Percentiles rank a stretch among this genome's conserved stretches.
Evolutionary conservation across 2,113 vertebrate genomes (phyloP).

Genomic region (Verasper variegatus): DNA sequence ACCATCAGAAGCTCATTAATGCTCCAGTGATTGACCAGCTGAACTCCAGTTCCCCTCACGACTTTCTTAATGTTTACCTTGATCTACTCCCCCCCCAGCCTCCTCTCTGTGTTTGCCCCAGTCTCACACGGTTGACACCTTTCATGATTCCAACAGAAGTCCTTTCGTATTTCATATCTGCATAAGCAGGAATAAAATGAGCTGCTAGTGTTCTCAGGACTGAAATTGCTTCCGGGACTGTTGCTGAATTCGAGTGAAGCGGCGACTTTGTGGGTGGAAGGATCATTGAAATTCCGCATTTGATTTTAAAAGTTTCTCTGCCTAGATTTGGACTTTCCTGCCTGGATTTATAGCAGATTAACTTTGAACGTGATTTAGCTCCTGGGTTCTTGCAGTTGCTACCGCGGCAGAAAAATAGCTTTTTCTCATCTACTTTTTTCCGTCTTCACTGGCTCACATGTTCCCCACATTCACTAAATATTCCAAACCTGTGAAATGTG

Average conservation of each 20-base stretch:
- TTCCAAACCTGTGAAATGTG: conserved; percentile 32
- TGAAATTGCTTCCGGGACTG: conserved; percentile 4
- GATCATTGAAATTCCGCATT: conserved; percentile 66
- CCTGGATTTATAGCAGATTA: conserved; percentile 76
- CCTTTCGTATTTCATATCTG: neutral
- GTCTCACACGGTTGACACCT: conserved; percentile 4
- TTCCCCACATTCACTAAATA: conserved; percentile 31
- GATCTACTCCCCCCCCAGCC: neutral
- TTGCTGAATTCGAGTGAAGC: conserved; percentile 34
- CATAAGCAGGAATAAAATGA: neutral
- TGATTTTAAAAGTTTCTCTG: conserved; percentile 69
- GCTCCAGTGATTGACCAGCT: conserved; percentile 58
- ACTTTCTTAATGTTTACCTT: conserved; percentile 10
- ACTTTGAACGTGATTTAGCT: conserved; percentile 76
- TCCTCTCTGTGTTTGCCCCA: neutral
- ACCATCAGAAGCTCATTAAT: conserved; percentile 58
- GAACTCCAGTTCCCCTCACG: conserved; percentile 59
- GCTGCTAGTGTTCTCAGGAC: neutral
- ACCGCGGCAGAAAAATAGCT: conserved; percentile 30
- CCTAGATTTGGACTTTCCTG: conserved; percentile 64
- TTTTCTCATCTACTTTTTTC: conserved; percentile 38
- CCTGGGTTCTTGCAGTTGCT: conserved; percentile 53
- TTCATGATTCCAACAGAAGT: conserved; percentile 18
- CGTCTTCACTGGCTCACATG: neutral
- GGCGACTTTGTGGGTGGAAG: neutral